Percentiles rank a stretch among this genome's conserved stretches.
Evolutionary conservation across 2,797 vertebrate genomes (phyloP).

Genomic region (Manis javanica): DNA sequence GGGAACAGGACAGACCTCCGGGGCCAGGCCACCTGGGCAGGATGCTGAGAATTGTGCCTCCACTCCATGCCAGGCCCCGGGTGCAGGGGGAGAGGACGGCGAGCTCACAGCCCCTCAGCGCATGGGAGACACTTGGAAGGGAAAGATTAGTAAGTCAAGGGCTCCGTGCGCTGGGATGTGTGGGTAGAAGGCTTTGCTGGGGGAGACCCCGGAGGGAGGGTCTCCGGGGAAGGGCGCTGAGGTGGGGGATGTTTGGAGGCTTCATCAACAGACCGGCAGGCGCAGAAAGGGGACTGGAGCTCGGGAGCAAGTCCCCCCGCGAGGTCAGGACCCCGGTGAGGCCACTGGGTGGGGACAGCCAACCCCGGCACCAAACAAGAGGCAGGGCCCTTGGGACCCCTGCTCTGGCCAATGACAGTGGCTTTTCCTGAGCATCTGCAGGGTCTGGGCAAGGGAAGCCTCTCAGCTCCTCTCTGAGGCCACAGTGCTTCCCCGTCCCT

Average conservation of each 20-base stretch:
- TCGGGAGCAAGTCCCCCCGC: rapidly evolving
- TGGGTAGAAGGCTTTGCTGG: background rate
- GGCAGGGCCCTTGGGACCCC: no score
- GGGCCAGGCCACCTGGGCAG: rapidly evolving
- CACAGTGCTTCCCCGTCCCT: background rate
- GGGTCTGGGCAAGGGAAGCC: no score
- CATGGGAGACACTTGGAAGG: background rate
- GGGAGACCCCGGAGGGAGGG: rapidly evolving
- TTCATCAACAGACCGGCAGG: rapidly evolving
- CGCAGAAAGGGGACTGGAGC: background rate
- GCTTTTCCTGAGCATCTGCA: background rate
- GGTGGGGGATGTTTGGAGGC: background rate
- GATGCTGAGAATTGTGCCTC: background rate
- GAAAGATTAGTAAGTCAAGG: rapidly evolving
- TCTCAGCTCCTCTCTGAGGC: background rate
- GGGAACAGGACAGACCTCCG: rapidly evolving
- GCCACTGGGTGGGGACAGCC: no score
- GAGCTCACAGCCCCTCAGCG: background rate
- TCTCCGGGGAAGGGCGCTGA: background rate
- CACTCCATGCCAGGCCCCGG: background rate
- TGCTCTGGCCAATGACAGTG: no score
- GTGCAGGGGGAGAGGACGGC: rapidly evolving
- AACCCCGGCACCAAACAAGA: no score
- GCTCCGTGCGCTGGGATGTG: rapidly evolving
- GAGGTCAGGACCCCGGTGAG: background rate